Evolutionary conservation across 2,113 vertebrate species (phyloP), one percentile per base, ranked within the genome.

Genomic region (Dicentrarchus labrax): DNA sequence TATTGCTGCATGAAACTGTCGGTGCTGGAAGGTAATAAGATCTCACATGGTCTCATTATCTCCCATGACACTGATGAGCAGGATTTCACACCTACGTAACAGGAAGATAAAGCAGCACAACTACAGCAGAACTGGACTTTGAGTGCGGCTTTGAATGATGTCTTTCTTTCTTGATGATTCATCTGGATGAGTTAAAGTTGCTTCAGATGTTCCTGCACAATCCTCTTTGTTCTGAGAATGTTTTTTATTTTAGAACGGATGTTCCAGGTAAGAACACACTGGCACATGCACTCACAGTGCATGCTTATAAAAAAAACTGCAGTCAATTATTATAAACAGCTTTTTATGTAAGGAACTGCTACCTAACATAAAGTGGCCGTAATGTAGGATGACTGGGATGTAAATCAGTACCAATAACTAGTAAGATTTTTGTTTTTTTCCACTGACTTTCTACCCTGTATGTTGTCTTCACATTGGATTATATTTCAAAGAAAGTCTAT

Each of bases 21-120:
- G 45, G 88, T 66, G 88, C 84, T 65, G 85, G 84, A 90, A 91
- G 91, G 90, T 91, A 93, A 92, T 90, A 86, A 79, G 90, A 94
- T 93, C 93, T 92, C 91, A 91, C 76, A 88, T 86, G 82, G 91
- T 86, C 91, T 92, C 86, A 89, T 95, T 92, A 92, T 88, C 90
- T 88, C 82, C 82, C 82, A 38, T 86, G 84, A 92, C 89, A 86
- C 85, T 83, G 64, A 92, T 74, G 85, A 88, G 86, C 76, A 56
- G 78, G 72, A 85, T 91, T 93, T 87, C 92, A 89, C 84, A 84
- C 76, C 65, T 82, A 84, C 82, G 61, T 50, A 72, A 77, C 75
- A 41, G 56, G 12, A 61, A 77, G 72, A 74, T 60, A n/a, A 85
- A 85, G 81, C 36, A 50, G 38, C 16, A 56, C 47, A 17, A 56